phyloP scores from a whole-genome alignment of 2,797 vertebrate genomes.

The Hydrophis major region DNA sequence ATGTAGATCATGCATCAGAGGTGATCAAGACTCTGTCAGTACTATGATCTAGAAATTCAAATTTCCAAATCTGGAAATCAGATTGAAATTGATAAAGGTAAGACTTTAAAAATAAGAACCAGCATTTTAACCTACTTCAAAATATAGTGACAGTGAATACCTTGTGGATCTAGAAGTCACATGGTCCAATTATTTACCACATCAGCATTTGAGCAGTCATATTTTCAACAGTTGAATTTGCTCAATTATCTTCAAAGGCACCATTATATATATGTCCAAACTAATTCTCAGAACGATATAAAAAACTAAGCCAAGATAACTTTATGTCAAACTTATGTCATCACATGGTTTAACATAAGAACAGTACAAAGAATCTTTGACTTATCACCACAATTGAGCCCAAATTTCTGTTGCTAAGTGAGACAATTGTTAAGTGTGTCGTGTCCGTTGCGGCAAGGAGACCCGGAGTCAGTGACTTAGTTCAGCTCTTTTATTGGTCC shows the following conservation, averaged over 20 bases:
- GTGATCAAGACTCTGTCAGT: neutral
- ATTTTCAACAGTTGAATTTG: neutral
- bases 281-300: neutral
- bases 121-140: neutral
- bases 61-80: neutral
- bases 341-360: neutral
- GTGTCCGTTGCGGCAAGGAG: no score
- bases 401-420: neutral
- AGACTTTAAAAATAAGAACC: neutral
- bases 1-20: neutral
- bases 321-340: neutral
- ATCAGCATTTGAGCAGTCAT: neutral
- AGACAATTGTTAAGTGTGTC: no score
- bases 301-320: neutral
- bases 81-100: neutral
- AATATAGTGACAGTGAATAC: neutral
- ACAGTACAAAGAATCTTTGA: neutral
- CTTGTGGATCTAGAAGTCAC: neutral
- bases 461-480: no score
- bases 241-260: neutral
- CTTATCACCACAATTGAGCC: neutral
- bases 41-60: neutral
- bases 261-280: neutral
- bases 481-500: no score
- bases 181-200: neutral